A percentile compares a stretch with the other conserved stretches of the same genome.
Evolutionary conservation across 2,888 invertebrate genomes (phyloP).

Genomic region (Amblyjoppa proteus): DNA sequence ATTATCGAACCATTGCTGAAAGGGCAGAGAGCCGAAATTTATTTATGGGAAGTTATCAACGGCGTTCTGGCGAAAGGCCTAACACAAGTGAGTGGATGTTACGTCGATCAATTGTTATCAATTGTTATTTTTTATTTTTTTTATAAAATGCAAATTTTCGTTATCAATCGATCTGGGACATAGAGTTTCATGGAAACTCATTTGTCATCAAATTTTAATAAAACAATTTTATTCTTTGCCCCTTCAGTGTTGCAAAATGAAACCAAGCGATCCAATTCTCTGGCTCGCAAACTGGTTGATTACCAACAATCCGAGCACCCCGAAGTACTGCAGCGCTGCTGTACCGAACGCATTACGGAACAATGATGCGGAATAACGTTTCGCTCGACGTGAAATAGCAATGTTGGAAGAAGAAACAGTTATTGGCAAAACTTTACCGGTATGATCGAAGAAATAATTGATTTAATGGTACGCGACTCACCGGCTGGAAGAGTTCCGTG

Average conservation of each 20-base stretch:
- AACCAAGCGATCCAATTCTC: slow-evolving; percentile 91
- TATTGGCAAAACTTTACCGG: not conserved
- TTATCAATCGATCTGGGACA: not conserved
- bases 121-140: not conserved
- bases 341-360: not conserved
- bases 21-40: slow-evolving; percentile 89
- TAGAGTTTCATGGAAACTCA: not conserved
- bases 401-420: not conserved
- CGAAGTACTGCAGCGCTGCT: slow-evolving; percentile 81
- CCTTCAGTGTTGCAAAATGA: slow-evolving; percentile 88
- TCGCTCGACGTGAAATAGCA: not conserved
- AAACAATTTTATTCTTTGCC: slow-evolving; percentile 69
- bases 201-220: not conserved
- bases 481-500: slow-evolving; percentile 25
- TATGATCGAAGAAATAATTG: not conserved
- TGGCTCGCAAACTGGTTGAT: slow-evolving; percentile 93
- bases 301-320: slow-evolving; percentile 91
- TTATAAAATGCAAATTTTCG: not conserved
- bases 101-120: not conserved
- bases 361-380: not conserved
- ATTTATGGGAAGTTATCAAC: slow-evolving; percentile 89
- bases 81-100: slow-evolving; percentile 73
- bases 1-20: slow-evolving; percentile 90
- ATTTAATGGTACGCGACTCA: slow-evolving; percentile 19
- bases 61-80: slow-evolving; percentile 88